Evolutionary conservation across 2,888 invertebrate genomes (phyloP).

Genomic region (Eupeodes luniger): DNA sequence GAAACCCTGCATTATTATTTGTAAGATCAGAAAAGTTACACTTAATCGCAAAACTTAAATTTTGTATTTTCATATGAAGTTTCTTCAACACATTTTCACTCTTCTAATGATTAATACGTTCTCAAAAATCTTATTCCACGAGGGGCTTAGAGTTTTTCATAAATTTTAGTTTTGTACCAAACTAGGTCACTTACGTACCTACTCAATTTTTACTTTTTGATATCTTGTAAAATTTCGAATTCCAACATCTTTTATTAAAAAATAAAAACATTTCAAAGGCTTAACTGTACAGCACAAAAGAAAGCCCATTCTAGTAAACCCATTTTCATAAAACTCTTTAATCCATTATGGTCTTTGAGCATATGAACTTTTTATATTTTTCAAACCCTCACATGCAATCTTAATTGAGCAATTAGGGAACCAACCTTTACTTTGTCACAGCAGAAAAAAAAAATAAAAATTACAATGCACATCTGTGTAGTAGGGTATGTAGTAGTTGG

Average conservation of each 20-base stretch:
- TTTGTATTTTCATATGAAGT: no score
- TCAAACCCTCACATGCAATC: constrained; percentile 1
- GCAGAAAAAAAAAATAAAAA: not conserved
- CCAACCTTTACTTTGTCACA: constrained; percentile 21
- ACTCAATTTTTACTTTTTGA: no score
- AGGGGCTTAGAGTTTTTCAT: no score
- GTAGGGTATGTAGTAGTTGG: not conserved
- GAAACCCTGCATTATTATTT: no score
- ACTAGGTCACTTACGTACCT: no score
- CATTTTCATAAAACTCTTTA: constrained; percentile 1
- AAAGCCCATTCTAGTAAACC: not conserved
- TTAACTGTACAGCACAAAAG: not conserved
- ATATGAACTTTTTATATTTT: not conserved
- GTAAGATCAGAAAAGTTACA: no score
- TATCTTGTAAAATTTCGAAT: no score
- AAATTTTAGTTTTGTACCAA: no score
- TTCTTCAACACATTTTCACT: no score
- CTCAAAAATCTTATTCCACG: no score
- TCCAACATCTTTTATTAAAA: not conserved
- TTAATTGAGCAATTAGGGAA: constrained; percentile 43
- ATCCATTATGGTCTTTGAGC: constrained; percentile 19
- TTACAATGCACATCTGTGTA: not conserved
- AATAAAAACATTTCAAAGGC: not conserved
- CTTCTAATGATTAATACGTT: no score
- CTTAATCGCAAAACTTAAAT: no score